Evolutionary conservation across 2,113 vertebrate species (phyloP), one percentile per base, ranked within the genome.

Genomic region (Salvelinus alpinus): DNA sequence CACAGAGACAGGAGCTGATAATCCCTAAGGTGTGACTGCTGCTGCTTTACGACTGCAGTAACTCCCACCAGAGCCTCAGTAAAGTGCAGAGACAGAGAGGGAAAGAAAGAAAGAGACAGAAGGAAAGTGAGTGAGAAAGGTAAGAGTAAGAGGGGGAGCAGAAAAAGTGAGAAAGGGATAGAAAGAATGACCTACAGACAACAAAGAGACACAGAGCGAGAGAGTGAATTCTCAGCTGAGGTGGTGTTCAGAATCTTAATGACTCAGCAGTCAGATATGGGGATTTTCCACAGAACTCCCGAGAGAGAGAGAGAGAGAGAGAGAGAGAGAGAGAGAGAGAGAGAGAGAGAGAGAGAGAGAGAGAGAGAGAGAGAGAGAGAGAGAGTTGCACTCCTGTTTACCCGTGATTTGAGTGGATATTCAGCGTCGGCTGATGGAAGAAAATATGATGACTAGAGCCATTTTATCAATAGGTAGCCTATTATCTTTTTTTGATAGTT

Each of bases 241-340:
- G 70, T 75, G 85, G 72, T 80, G 90, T 85, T 84, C 81, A 86
- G 91, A 91, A 90, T 91, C 73, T 88, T 91, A 92, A 93, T 69
- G 76, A 85, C 82, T 84, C 82, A 57, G 51, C 81, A 77, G 85
- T 84, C 84, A 87, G 83, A 87, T 85, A 76, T 60, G 84, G 87
- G 88, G 89, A 90, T 91, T 89, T 92, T 92, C 91, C 89, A 86
- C 84, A 71, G 69, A 80, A 81, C 86, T 78, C 85, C 80, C 75
- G 31, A n/a, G 69, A 25, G 66, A 77, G 65, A 62, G 29, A n/a
- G 14, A 64, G 74, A 31, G 25, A 60, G 75, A 34, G 20, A 82
- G 74, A 71, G 48, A 77, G 29, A 71, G 48, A 77, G 47, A 76
- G 72, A 20, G 47, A 59, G 60, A 59, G 47, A 71, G 48, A 77